These are phyloP conservation scores for Hypsibius dujardini DNA, from an alignment of 1,140 invertebrate genomes.

Conservation along the genomic window DNA sequence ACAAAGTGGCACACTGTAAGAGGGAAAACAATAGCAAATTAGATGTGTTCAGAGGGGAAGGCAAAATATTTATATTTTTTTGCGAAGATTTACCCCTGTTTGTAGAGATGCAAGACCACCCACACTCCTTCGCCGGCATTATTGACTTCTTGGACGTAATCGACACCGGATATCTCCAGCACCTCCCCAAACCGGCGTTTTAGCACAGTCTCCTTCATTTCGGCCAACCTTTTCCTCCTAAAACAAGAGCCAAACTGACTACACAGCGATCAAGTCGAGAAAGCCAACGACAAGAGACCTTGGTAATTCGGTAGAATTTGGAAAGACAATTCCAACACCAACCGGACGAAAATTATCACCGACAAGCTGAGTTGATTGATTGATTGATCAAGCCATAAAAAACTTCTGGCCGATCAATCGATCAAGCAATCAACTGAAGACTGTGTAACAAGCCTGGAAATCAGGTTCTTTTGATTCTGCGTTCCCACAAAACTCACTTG, in stretches of 20 bases:
- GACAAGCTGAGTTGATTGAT: too few species aligned
- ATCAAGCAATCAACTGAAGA: constrained; percentile 42
- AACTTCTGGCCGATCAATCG: constrained; percentile 36
- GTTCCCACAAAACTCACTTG: constrained; percentile 46
- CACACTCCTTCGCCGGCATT: constrained; percentile 77
- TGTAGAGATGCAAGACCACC: constrained; percentile 84
- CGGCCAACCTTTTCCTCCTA: constrained; percentile 60
- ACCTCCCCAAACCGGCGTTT: constrained; percentile 65
- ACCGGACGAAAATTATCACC: too few species aligned
- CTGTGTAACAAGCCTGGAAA: not conserved
- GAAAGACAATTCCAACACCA: too few species aligned
- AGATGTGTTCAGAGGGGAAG: too few species aligned
- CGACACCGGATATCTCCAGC: constrained; percentile 69
- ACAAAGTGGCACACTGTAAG: constrained; percentile 71
- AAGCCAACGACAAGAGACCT: too few species aligned
- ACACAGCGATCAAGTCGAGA: not conserved
- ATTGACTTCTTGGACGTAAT: constrained; percentile 82
- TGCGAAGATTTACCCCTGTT: constrained; percentile 50
- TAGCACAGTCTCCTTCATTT: constrained; percentile 53
- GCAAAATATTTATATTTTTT: too few species aligned
- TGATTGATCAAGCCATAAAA: not conserved
- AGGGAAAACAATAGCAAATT: constrained; percentile 19
- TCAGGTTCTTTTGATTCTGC: not conserved
- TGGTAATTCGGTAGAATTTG: too few species aligned
- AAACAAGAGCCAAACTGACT: constrained; percentile 20